Conservation (phyloP, 2,113 vertebrate genomes). For the Syrmaticus mikado region DNA sequence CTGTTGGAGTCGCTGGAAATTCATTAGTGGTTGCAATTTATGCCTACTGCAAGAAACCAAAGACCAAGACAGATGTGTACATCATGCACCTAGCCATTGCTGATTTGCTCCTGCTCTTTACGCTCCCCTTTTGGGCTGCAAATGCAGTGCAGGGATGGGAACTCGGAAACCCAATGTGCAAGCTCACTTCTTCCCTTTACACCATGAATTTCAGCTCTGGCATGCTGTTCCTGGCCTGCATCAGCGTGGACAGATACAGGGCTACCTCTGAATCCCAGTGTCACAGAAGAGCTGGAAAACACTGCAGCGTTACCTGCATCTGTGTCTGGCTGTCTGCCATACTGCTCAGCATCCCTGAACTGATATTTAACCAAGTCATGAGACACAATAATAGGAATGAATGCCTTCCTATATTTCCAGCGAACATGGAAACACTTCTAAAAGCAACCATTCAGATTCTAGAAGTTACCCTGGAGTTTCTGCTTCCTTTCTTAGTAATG, state of each 20-base stretch:
- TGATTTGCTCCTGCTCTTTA: conserved; percentile 89
- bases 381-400: conserved; percentile 61
- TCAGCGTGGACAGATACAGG: conserved; percentile 89
- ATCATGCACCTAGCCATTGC: conserved; percentile 90
- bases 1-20: conserved; percentile 88
- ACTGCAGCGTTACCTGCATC: conserved; percentile 69
- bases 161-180: conserved; percentile 84
- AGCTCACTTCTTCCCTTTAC: conserved; percentile 86
- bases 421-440: conserved; percentile 69
- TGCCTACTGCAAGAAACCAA: conserved; percentile 85
- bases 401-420: conserved; percentile 83
- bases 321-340: conserved; percentile 83
- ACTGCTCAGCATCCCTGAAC: conserved; percentile 86
- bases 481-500: conserved; percentile 89
- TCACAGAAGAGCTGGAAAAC: not conserved
- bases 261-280: conserved; percentile 60
- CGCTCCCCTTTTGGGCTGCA: conserved; percentile 91
- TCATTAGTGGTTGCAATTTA: conserved; percentile 86
- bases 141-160: conserved; percentile 88
- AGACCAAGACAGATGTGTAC: conserved; percentile 86
- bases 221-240: conserved; percentile 92
- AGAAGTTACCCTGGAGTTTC: conserved; percentile 88
- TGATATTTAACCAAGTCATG: conserved; percentile 85
- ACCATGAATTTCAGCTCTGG: conserved; percentile 90
- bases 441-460: conserved; percentile 85